Base-by-base conservation (phyloP, 2,797 vertebrate species). In the Lindbergichthys nudifrons region DNA sequence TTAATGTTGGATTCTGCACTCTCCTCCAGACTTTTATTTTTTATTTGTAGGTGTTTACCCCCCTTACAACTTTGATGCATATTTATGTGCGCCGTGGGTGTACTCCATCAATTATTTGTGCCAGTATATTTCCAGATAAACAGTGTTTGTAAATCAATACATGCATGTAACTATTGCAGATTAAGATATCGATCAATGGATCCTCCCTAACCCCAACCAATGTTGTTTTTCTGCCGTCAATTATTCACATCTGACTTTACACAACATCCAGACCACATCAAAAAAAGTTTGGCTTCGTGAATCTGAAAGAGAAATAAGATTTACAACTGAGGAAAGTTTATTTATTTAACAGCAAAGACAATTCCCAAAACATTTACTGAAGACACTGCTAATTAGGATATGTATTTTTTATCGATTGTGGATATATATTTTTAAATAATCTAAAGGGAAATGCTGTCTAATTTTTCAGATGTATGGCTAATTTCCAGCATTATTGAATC, bases 111-210 rank as follows among this genome's bases (percentile, higher is more conserved):
- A 93, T 93, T 92, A 93, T 94, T 94, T 85, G 88, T 91, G 86
- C 59, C 86, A 72, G 86, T 83, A 88, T 90, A 91, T 93, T 93
- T 94, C 81, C 91, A 92, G 90, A 92, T 93, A 92, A 91, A 93
- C 92, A 91, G 88, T 90, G 91, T 94, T 94, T 92, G 86, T 86
- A 82, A 89, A 95, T 94, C 92, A 81, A 94, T 94, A 93, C 89
- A 81, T 88, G 88, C 84, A 92, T 93, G 91, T 94, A 92, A 94
- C 90, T 90, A 92, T 93, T 93, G 90, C 91, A 93, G 91, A 93
- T 93, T 92, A 93, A 90, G 86, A 91, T 88, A 91, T 92, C 83
- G 90, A 94, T 92, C 87, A 83, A 87, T 91, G 83, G 87, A 90
- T 91, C 77, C 83, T 72, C 75, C 73, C 69, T 65, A 89, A 91